Base-by-base conservation (phyloP, 2,888 invertebrate species). In the Boloria selene region DNA sequence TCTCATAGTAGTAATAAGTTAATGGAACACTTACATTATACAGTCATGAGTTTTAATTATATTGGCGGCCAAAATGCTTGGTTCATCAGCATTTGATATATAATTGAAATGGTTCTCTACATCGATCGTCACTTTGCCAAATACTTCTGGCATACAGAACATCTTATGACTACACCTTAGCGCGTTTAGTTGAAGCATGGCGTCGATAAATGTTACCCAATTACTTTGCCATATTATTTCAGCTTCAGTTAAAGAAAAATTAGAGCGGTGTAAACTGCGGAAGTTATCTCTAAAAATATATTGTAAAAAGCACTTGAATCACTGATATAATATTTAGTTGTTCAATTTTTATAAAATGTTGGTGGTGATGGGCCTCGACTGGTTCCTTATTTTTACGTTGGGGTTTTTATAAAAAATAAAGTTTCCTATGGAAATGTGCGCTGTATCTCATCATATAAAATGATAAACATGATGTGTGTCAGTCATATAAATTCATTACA, bases 161-260 rank as follows among this genome's bases (percentile, higher is more conserved):
- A 93, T 91, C 60, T 95, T 92, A 2, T 94, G 88, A 13, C 93
- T 87, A 52, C 93, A 87, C 38, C 93, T 93, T 17, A 96, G 77
- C 10, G 95, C 91, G 61, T 94, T 92, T 66, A 96, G 93, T 86
- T 98, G 97, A 16, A 98, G 83, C 93, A 98, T 93, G 0, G 95
- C 95, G 82, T 98, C 97, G 74, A 98, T 90, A 74, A 96, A 95
- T 4, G 96, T 94, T 0, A 95, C 94, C 97, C 97, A 98, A 80
- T 96, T 96, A 60, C 94, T 93, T 16, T 93, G 90, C 96, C 96
- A 97, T 51, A 82, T 76, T 3, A 94, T 71, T 54, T 80, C 69
- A 26, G 90, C 93, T 52, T 78, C 75, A 0, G 79, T 82, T 3
- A 85, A 68, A 3, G 79, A 71, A 14, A 72, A 49, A 60, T 85